Evolutionary conservation across 2,113 vertebrate species (phyloP), one percentile per base, ranked within the genome.

Genomic region (Brevimyrus niger): DNA sequence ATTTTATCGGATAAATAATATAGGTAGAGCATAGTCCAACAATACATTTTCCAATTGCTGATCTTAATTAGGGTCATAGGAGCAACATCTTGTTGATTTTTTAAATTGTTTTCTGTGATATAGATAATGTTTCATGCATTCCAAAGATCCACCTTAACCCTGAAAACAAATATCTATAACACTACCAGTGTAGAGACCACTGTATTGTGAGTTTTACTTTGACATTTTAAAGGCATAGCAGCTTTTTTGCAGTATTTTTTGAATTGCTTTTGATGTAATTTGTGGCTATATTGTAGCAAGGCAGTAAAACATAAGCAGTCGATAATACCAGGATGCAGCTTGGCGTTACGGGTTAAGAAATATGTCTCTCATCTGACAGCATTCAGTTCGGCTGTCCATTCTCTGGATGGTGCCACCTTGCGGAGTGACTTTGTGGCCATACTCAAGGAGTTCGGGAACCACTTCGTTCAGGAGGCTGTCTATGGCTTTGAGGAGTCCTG

Each of bases 401-500:
- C 98, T 87, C 94, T 99, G 93, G 98, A 99, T 0, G 98, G 98
- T 35, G 98, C 98, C 4, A 98, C 97, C 0, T 96, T 97, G 89
- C 96, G 98, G 0, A 95, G 93, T 84, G 98, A 99, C 93, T 99
- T 98, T 0, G 96, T 97, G 89, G 96, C 98, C 0, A 96, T 99
- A 91, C 94, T 99, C 91, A 97, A 97, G 91, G 98, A 99, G 92
- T 99, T 99, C 91, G 98, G 98, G 86, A 99, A 98, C 93, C 98
- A 99, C 93, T 99, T 97, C n/a, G 97, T 99, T 89, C 98, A 99
- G 91, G 98, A 99, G 93, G 98, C 98, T 0, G 92, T 98, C 83
- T 99, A 99, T 0, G 98, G 98, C 90, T 99, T 99, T n/a, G 97
- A 99, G 94, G 98, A 99, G 93, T 97, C 97, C 93, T 99, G 98